Evolutionary conservation across 2,888 invertebrate species (phyloP), one percentile per base, ranked within the genome.

Genomic region (Amorpha juglandis): DNA sequence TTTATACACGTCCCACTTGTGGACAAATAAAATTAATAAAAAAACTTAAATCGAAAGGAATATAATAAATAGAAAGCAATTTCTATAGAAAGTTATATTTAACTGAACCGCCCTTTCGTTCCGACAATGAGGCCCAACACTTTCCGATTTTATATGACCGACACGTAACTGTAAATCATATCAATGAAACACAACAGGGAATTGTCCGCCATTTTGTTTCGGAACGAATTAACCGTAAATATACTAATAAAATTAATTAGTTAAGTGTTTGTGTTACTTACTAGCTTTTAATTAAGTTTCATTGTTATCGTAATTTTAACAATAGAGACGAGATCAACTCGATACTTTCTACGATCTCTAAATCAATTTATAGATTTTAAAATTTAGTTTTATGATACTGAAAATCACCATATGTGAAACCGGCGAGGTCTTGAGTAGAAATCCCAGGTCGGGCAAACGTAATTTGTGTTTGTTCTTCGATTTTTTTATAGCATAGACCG

Each of bases 271-370:
- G 9, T 38, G 35, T 27, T 27, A 27, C 4, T 16, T 53, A 53
- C 11, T 16, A 2, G n/a, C 9, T 55, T 55, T 55, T 38, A 55
- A 55, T 55, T 55, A 35, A 55, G 16, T 55, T 55, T 55, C 38
- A 55, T 55, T 55, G 35, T 38, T 16, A 16, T 11, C 9, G 16
- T 7, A 38, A 55, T 11, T 55, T 21, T 33, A 52, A 21, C 52
- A 52, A 52, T 55, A 16, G 16, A 38, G 4, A 16, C 35, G 6
- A 48, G 48, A 16, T 8, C 0, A n/a, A 0, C n/a, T 42, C 42
- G 42, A 42, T 42, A 42, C 42, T 42, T 42, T 42, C 42, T 11
- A 42, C 11, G 1, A 42, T 42, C 7, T 42, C 42, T 42, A 7
- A 11, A 42, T 27, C 27, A 4, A 27, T 27, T 27, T 27, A 27